A percentile compares a stretch with the other conserved stretches of the same genome.
Evolutionary conservation across 37 sponge, comb jelly and placozoan genomes (phyloP).

Genomic region (Lycopodina hypogea): DNA sequence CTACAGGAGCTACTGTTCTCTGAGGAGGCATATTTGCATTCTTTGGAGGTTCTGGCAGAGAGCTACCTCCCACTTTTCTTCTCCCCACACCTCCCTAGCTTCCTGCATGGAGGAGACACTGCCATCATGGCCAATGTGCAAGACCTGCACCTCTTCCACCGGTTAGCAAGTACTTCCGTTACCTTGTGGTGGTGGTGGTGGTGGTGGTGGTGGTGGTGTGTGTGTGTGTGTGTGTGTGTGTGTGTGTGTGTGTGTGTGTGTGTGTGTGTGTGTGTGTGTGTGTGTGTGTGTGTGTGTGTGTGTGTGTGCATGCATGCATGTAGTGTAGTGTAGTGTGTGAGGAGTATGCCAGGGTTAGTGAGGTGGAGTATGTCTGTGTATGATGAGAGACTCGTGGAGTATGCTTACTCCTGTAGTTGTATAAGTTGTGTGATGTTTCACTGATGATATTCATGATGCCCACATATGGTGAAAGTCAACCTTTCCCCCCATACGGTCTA

Average conservation of each 20-base stretch:
- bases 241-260: slow-evolving; percentile 17
- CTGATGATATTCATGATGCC: too few relatives aligned
- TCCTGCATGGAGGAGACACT: slow-evolving; percentile 32
- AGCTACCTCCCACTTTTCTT: slow-evolving; percentile 27
- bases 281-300: too few relatives aligned
- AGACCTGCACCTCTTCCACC: slow-evolving; percentile 49
- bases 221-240: slow-evolving; percentile 8
- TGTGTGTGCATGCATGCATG: too few relatives aligned
- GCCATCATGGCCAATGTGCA: slow-evolving; percentile 43
- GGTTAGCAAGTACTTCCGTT: slow-evolving; percentile 6
- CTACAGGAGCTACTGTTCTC: slow-evolving; percentile 23
- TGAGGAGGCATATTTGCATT: slow-evolving; percentile 38
- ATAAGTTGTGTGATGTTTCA: too few relatives aligned
- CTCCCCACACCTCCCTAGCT: slow-evolving; percentile 40
- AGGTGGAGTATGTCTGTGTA: too few relatives aligned
- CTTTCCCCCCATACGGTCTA: too few relatives aligned
- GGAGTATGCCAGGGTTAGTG: too few relatives aligned
- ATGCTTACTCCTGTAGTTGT: too few relatives aligned
- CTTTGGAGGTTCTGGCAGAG: slow-evolving; percentile 31
- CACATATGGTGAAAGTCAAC: too few relatives aligned
- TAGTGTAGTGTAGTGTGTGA: too few relatives aligned
- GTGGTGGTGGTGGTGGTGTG: neutral
- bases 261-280: slow-evolving; percentile 29
- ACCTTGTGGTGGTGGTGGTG: neutral
- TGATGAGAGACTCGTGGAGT: too few relatives aligned